Evolutionary conservation across 2,797 vertebrate genomes (phyloP), one percentile per base, ranked within the genome.

Genomic region (Pangasius djambal): DNA sequence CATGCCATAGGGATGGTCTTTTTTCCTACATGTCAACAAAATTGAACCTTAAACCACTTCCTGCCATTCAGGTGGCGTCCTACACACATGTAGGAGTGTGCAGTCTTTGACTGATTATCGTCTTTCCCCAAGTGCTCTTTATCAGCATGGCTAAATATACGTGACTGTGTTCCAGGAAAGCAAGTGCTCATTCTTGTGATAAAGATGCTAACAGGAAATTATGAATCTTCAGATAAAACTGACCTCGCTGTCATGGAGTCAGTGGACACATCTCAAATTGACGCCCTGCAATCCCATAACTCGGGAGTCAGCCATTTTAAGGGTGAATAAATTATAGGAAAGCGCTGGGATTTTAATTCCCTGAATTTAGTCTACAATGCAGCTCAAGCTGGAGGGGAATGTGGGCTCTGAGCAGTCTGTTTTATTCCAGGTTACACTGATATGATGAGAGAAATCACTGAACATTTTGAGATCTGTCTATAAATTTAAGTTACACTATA

Each of bases 31-130:
- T 81, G 90, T 86, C 28, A 50, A 85, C 8, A 0, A 90, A 90
- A 92, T 90, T 91, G 86, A 89, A 82, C 90, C 83, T 88, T 48
- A 92, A 94, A 93, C 94, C 61, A 90, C 94, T 95, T 97, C 96
- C 94, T 70, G 90, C 93, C 89, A 95, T 96, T 96, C 94, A 96
- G 94, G 94, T 90, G 89, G 89, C 91, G 31, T 89, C 93, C 94
- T 94, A 95, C 93, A 92, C 93, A 52, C 92, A 91, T 87, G 89
- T 87, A 94, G 92, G 88, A 91, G 93, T 92, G 88, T 91, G 86
- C 44, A 90, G 92, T 87, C 78, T 89, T 92, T 95, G 93, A 95
- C 94, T 96, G 95, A 96, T 96, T 94, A 91, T 92, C 93, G 89
- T 91, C 84, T 96, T 94, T 92, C 93, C 93, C 90, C 85, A 90